Conservation (phyloP, 2,888 invertebrate species). For the Phytoseiulus persimilis region DNA sequence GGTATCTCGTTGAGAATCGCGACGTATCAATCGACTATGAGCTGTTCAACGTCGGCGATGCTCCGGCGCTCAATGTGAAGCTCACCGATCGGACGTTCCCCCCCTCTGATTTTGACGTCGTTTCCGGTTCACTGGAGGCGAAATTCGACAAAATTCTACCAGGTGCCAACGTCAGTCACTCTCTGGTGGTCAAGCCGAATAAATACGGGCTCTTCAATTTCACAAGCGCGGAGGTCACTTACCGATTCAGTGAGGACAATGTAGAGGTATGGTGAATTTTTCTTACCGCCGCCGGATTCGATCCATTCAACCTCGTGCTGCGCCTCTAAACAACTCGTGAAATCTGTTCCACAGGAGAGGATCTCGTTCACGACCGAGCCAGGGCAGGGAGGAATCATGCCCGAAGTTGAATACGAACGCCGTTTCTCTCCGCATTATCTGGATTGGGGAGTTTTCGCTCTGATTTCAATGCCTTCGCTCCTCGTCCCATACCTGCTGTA, state of each 20-base stretch:
- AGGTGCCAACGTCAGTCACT: conserved; percentile 84
- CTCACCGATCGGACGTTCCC: conserved; percentile 85
- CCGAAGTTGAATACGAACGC: conserved; percentile 84
- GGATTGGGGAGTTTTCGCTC: conserved; percentile 92
- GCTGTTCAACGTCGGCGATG: conserved; percentile 46
- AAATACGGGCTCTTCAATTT: conserved; percentile 88
- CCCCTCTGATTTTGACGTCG: conserved; percentile 76
- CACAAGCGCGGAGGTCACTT: conserved; percentile 83
- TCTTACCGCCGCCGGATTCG: background rate
- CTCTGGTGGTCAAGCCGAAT: conserved; percentile 79
- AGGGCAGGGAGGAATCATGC: conserved; percentile 87
- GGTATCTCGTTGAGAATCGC: conserved; percentile 89
- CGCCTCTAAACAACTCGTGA: no score
- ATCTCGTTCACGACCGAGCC: conserved; percentile 72
- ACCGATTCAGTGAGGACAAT: conserved; percentile 74
- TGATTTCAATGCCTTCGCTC: conserved; percentile 89
- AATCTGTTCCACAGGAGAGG: conserved; percentile 47
- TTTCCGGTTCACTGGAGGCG: conserved; percentile 71
- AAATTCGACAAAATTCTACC: conserved; percentile 82
- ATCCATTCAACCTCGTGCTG: no score
- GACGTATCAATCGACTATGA: conserved; percentile 76
- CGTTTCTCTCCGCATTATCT: conserved; percentile 87
- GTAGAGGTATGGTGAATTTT: conserved; percentile 57
- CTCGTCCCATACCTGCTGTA: conserved; percentile 87
- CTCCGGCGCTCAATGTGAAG: conserved; percentile 75